phyloP scores from a whole-genome alignment of 2,113 vertebrate genomes.

The Barbus barbus region DNA sequence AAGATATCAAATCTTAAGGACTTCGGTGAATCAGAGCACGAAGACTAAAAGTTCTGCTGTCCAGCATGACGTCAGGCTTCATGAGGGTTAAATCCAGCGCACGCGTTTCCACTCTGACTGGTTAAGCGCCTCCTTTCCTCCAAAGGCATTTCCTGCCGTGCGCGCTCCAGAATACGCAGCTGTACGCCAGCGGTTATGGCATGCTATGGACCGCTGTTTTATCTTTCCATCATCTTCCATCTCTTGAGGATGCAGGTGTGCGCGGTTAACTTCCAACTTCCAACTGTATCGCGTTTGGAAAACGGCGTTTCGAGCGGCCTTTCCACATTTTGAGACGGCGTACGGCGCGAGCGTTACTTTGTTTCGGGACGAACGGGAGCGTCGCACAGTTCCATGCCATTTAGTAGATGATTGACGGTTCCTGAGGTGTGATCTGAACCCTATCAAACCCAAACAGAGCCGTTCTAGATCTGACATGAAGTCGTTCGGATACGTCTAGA shows the following conservation, averaged over 20 bases:
- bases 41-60: background rate
- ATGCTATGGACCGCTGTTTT: constrained; percentile 47
- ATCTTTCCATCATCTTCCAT: background rate
- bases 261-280: background rate
- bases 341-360: constrained; percentile 15
- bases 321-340: constrained; percentile 2
- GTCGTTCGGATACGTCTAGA: constrained; percentile 41
- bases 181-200: constrained; percentile 47
- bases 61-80: background rate
- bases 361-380: constrained; percentile 15
- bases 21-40: background rate
- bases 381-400: background rate
- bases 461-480: constrained; percentile 37
- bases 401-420: background rate
- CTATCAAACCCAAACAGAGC: background rate
- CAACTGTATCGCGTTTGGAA: background rate
- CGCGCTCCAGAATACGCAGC: constrained; percentile 29
- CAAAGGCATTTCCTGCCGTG: constrained; percentile 53
- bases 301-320: constrained; percentile 7
- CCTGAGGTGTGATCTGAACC: background rate
- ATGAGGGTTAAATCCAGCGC: constrained; percentile 15
- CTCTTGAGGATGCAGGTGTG: background rate
- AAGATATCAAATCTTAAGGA: no score
- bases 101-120: constrained; percentile 28
- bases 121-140: constrained; percentile 35